These are phyloP conservation scores for Eclectus roratus DNA, from an alignment of 2,113 vertebrate species.

Conservation along the genomic window DNA sequence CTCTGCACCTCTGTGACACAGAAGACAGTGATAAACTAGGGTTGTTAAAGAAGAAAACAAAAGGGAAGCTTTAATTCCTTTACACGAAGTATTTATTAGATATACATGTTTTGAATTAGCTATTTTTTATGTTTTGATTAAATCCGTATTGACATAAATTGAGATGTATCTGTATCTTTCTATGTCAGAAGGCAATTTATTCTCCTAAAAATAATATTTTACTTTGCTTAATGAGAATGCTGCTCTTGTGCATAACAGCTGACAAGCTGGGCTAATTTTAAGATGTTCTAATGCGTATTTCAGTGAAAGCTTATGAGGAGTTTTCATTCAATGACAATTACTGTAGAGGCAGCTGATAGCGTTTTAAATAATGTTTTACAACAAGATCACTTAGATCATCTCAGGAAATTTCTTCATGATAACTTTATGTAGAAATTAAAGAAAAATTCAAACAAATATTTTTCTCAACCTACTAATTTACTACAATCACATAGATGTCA, in stretches of 20 bases:
- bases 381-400: not conserved
- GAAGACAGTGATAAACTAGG: not conserved
- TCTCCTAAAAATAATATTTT: constrained; percentile 6
- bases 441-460: not conserved
- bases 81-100: not conserved
- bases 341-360: not conserved
- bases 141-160: constrained; percentile 9
- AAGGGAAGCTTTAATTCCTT: not conserved
- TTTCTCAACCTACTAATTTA: not conserved
- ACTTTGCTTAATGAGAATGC: not conserved
- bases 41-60: not conserved
- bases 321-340: not conserved
- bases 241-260: not conserved
- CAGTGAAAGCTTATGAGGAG: not conserved
- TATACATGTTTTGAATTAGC: not conserved
- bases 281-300: not conserved
- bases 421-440: not conserved
- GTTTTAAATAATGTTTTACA: not conserved
- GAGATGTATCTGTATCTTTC: not conserved
- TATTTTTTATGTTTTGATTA: not conserved
- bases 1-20: not conserved
- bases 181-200: not conserved
- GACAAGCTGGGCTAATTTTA: not conserved
- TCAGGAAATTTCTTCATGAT: not conserved
- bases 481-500: not conserved